Percentiles rank a stretch among this genome's conserved stretches.
These are phyloP conservation scores for Zaprionus capensis DNA, from an alignment of 1,140 invertebrate genomes.

Conservation along the genomic window DNA sequence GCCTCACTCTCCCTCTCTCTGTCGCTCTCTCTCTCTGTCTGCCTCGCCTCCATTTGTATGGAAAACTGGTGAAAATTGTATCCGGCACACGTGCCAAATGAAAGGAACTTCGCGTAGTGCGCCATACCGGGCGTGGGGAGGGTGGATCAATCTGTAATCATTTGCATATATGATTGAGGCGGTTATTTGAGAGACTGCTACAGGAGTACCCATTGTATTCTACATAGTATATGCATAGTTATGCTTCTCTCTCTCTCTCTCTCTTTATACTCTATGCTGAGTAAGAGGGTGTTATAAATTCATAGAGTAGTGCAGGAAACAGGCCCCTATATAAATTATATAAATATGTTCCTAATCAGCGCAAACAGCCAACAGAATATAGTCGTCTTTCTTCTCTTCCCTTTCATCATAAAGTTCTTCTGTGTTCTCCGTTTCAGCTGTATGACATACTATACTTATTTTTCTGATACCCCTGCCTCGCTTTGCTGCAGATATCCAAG, in stretches of 20 bases:
- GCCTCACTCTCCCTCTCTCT: conserved; percentile 6
- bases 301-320: not conserved
- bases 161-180: conserved; percentile 38
- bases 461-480: not conserved
- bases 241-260: not conserved
- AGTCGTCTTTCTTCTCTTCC: not conserved
- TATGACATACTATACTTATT: not conserved
- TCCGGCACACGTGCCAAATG: conserved; percentile 79
- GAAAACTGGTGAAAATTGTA: conserved; percentile 64
- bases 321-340: not conserved
- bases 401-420: not conserved
- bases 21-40: not conserved
- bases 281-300: not conserved
- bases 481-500: too few relatives aligned
- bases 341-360: not conserved
- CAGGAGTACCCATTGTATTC: not conserved
- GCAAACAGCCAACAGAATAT: not conserved
- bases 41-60: conserved; percentile 46
- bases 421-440: not conserved
- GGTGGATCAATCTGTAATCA: conserved; percentile 26
- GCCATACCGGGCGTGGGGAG: conserved; percentile 51
- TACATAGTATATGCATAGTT: not conserved
- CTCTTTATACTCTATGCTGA: too few relatives aligned
- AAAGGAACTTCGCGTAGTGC: conserved; percentile 45
- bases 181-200: conserved; percentile 16